These are phyloP conservation scores for Chaenodraco wilsoni DNA, from an alignment of 2,797 vertebrate species.

Conservation along the genomic window DNA sequence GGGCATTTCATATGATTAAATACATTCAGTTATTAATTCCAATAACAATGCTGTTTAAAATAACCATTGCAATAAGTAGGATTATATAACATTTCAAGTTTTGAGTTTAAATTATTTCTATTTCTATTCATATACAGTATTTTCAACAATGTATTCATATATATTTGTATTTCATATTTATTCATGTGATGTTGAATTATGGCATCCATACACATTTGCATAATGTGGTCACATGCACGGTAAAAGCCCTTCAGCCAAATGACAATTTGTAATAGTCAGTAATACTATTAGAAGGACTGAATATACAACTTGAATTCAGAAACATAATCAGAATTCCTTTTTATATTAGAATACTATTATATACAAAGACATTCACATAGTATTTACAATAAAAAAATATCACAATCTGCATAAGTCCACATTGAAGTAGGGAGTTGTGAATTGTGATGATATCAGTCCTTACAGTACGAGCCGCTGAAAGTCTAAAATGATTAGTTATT, in stretches of 20 bases:
- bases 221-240: neutral
- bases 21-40: no score
- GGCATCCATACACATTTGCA: neutral
- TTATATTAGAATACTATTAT: no score
- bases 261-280: conserved; percentile 27
- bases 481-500: conserved; percentile 51
- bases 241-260: conserved; percentile 24
- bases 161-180: neutral
- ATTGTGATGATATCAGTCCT: conserved; percentile 24
- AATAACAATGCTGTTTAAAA: no score
- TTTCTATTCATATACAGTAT: no score
- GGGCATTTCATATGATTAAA: no score
- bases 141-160: neutral
- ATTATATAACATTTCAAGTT: neutral
- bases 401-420: no score
- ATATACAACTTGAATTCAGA: conserved; percentile 38
- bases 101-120: neutral
- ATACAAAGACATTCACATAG: no score
- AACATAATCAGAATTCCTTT: no score
- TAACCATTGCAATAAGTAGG: neutral
- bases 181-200: neutral
- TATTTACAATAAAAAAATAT: no score
- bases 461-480: neutral
- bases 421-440: conserved; percentile 2
- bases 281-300: conserved; percentile 36